Conservation (phyloP, 1,140 invertebrate species). For the Asbolus verrucosus region DNA sequence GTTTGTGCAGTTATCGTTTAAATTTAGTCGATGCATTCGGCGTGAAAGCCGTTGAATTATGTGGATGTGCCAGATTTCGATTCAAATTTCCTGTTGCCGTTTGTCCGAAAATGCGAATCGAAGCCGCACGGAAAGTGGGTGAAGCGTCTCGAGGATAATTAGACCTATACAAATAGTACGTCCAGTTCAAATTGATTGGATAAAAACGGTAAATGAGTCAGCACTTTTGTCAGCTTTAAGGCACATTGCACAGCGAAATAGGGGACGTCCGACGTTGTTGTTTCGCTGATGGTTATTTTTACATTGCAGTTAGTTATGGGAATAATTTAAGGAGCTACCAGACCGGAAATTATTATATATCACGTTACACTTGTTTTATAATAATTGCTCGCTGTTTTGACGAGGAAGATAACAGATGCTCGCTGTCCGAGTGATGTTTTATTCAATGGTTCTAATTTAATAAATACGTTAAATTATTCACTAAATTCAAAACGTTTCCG, state of each 20-base stretch:
- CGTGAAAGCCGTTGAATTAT: constrained; percentile 31
- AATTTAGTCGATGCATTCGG: constrained; percentile 5
- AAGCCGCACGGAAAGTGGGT: constrained; percentile 6
- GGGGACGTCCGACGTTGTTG: constrained; percentile 28
- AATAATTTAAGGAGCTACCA: too few relatives aligned
- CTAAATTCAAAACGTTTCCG: not conserved
- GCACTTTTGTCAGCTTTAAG: constrained; percentile 36
- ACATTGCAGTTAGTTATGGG: not conserved
- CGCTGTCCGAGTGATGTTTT: constrained; percentile 9
- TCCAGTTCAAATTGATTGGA: constrained; percentile 40
- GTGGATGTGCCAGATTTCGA: constrained; percentile 27
- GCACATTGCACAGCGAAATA: constrained; percentile 30
- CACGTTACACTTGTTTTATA: constrained; percentile 15
- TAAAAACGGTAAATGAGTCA: constrained; percentile 40
- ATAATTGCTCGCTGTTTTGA: constrained; percentile 11
- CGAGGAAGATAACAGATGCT: constrained; percentile 12
- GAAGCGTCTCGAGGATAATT: constrained; percentile 39
- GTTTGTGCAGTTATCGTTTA: not conserved
- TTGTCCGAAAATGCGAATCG: constrained; percentile 22
- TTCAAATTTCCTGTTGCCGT: constrained; percentile 35
- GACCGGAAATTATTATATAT: constrained; percentile 7
- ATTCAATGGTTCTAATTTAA: constrained; percentile 25
- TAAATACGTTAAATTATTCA: constrained; percentile 7
- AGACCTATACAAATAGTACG: constrained; percentile 44
- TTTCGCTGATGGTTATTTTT: constrained; percentile 13